Base-by-base conservation (phyloP, 2,797 vertebrate species). In the Danio jaintianensis region DNA sequence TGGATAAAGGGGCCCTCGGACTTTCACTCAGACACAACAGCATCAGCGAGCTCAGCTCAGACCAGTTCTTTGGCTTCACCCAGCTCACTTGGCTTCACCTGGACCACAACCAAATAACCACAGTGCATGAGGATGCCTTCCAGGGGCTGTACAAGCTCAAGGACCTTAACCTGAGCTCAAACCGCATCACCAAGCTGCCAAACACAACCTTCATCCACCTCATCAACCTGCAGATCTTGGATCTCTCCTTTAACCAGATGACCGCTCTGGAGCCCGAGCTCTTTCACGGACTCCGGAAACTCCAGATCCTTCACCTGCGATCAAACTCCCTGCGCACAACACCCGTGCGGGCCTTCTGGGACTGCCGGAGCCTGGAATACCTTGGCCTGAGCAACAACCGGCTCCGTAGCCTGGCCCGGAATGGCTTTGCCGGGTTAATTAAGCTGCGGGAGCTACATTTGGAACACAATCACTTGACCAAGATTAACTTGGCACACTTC, bases 151-250 rank as follows among this genome's bases (percentile, higher is more conserved):
- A 98, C 94, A 99, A 98, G 94, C 95, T 99, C 86, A 99, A 98
- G 92, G 97, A 99, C 93, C 96, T 99, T 92, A 97, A 98, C 91
- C 92, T 99, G 94, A 99, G 96, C 93, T 98, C 97, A 91, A 99
- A 99, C 94, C 97, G 97, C 93, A 98, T 99, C 95, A 96, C 96
- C 95, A 96, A 96, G 95, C 96, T 99, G 96, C 96, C 97, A 94
- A 99, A 98, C 95, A 98, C 96, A 94, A 98, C 97, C 95, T 99
- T 99, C 96, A 97, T 97, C 91, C 97, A 98, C 95, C 96, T 99
- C 94, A 97, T 98, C 93, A 98, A 99, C 90, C 96, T 99, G 85
- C 97, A 98, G 93, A 98, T 98, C 93, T 93, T 99, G 94, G 97
- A 99, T 92, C 95, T 99, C 90, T 99, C 97, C 90, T 99, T 97